phyloP scores from a whole-genome alignment of 2,888 invertebrate species.

The Thecophora atra region DNA sequence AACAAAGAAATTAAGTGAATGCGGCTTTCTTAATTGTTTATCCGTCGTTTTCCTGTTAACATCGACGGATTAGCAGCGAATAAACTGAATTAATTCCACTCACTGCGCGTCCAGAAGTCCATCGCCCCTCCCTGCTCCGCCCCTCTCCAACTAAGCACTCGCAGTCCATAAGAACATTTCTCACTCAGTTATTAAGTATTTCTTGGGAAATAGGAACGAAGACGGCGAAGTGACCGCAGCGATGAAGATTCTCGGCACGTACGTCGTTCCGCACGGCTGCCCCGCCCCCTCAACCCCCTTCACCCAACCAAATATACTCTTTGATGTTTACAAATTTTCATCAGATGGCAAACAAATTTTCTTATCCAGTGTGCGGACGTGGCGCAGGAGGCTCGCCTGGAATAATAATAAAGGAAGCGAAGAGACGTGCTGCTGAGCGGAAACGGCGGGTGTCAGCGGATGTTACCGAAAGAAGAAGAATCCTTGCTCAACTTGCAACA shows the following conservation, averaged over 20 bases:
- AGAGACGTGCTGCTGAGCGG: conserved; percentile 17
- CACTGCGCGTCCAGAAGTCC: too few species aligned
- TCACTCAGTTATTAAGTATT: conserved; percentile 35
- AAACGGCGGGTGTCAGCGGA: neutral
- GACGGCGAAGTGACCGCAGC: conserved; percentile 18
- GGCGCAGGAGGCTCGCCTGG: conserved; percentile 21
- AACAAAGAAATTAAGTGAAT: too few species aligned
- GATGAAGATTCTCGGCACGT: conserved; percentile 21
- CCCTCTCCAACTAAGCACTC: neutral
- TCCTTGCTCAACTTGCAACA: conserved; percentile 24
- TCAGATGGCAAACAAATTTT: conserved; percentile 38
- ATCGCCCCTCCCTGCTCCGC: neutral
- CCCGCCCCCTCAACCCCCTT: neutral
- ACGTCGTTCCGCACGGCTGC: conserved; percentile 23
- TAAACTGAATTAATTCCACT: too few species aligned
- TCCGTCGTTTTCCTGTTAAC: too few species aligned
- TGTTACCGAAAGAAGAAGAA: neutral
- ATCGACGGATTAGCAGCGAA: too few species aligned
- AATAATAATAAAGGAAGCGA: conserved; percentile 28
- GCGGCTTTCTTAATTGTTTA: too few species aligned
- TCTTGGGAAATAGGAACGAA: conserved; percentile 10
- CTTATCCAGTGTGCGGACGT: conserved; percentile 31
- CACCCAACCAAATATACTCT: conserved; percentile 20
- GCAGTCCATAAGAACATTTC: neutral
- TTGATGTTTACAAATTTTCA: conserved; percentile 38